These are phyloP conservation scores for Goniozus legneri DNA, from an alignment of 1,140 invertebrate genomes.

Conservation along the genomic window DNA sequence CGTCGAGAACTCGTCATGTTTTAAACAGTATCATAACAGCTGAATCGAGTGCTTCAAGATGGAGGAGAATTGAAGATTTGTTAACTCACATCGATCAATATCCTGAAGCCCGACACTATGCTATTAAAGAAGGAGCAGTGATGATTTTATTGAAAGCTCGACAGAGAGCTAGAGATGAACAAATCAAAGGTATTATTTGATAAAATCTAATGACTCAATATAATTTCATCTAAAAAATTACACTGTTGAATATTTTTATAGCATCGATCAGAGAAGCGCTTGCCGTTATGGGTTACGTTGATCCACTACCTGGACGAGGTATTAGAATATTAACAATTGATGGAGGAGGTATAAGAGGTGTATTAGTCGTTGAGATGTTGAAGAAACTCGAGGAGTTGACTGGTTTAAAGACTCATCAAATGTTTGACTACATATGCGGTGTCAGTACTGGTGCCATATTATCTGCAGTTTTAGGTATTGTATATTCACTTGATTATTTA, in stretches of 20 bases:
- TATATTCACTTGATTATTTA: constrained; percentile 5
- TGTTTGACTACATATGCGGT: constrained; percentile 90
- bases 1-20: constrained; percentile 66
- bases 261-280: constrained; percentile 61
- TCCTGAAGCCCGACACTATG: constrained; percentile 67
- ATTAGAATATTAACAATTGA: constrained; percentile 84
- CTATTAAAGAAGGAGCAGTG: constrained; percentile 68
- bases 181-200: constrained; percentile 38
- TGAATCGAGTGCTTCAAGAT: constrained; percentile 57
- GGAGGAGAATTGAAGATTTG: constrained; percentile 64
- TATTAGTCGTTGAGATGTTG: constrained; percentile 78
- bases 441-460: constrained; percentile 86
- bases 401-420: constrained; percentile 62
- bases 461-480: constrained; percentile 62
- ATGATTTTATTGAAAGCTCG: constrained; percentile 58
- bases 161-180: constrained; percentile 42
- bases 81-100: constrained; percentile 68
- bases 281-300: constrained; percentile 70
- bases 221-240: background rate
- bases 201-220: background rate
- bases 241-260: constrained; percentile 14
- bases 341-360: constrained; percentile 84
- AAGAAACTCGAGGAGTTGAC: constrained; percentile 72
- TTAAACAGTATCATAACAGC: constrained; percentile 63
- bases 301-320: constrained; percentile 68